These are phyloP conservation scores for Melieria omissa DNA, from an alignment of 2,888 invertebrate genomes.

Conservation along the genomic window DNA sequence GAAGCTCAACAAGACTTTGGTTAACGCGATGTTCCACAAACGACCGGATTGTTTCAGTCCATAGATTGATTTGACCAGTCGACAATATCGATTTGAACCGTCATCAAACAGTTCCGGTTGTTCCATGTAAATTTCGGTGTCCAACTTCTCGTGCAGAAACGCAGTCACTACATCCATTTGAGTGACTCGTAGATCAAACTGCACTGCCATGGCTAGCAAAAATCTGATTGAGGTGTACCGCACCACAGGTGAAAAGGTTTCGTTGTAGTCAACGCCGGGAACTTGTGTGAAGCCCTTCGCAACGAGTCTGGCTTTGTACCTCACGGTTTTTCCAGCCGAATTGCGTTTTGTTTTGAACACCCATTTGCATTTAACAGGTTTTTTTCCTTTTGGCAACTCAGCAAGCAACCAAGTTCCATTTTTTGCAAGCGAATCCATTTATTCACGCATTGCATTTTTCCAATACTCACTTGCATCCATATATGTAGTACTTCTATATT, in stretches of 20 bases:
- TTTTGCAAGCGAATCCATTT: constrained; percentile 18
- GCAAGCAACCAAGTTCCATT: constrained; percentile 18
- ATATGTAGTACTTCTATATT: too few relatives aligned
- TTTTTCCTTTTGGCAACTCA: constrained; percentile 16
- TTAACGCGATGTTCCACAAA: constrained; percentile 29
- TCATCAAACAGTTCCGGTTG: constrained; percentile 36
- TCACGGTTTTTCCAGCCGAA: constrained; percentile 3
- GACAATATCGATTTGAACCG: constrained; percentile 35
- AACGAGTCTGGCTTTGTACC: constrained; percentile 22
- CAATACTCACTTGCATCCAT: constrained; percentile 27
- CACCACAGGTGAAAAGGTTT: constrained; percentile 24
- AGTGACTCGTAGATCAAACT: constrained; percentile 40
- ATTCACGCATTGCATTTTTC: constrained; percentile 17
- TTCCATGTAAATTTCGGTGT: constrained; percentile 34
- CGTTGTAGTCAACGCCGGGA: constrained; percentile 22
- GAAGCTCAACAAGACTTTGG: constrained; percentile 17
- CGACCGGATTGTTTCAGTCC: constrained; percentile 41
- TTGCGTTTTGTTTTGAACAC: constrained; percentile 20
- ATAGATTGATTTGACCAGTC: constrained; percentile 39
- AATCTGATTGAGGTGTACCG: constrained; percentile 21
- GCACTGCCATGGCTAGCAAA: constrained; percentile 25
- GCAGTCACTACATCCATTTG: constrained; percentile 38
- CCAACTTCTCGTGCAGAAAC: constrained; percentile 33
- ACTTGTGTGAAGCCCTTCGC: constrained; percentile 22
- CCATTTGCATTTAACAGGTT: constrained; percentile 16